Conservation (phyloP, 2,888 invertebrate genomes). For the Tenthredo notha region DNA sequence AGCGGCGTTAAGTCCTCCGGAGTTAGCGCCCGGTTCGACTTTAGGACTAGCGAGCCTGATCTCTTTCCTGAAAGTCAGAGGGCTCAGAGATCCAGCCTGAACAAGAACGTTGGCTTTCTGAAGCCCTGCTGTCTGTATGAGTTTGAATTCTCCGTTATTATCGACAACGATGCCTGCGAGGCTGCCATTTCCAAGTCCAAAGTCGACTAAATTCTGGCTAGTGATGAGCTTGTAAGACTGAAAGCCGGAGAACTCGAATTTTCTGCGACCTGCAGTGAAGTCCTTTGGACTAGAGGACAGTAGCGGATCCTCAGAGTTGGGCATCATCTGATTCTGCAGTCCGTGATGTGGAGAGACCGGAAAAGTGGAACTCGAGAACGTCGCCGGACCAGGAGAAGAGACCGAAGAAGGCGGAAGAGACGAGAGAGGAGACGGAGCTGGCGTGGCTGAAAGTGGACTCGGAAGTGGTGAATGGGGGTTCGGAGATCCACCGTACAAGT, state of each 20-base stretch:
- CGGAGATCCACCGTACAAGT: conserved; percentile 79
- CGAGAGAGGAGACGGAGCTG: conserved; percentile 80
- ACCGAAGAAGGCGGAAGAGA: conserved; percentile 77
- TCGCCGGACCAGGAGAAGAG: conserved; percentile 73
- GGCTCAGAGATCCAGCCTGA: conserved; percentile 72
- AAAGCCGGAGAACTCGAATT: conserved; percentile 81
- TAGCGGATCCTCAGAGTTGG: conserved; percentile 92
- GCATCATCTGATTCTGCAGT: conserved; percentile 91
- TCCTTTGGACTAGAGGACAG: conserved; percentile 92
- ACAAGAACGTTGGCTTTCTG: conserved; percentile 76
- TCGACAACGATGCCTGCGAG: conserved; percentile 83
- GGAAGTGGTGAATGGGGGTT: conserved; percentile 81
- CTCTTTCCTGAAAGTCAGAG: conserved; percentile 74
- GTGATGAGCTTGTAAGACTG: conserved; percentile 81
- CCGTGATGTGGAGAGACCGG: conserved; percentile 78
- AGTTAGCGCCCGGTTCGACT: conserved; percentile 66
- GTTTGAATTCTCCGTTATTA: conserved; percentile 82
- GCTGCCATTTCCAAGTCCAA: conserved; percentile 79
- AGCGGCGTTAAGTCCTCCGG: conserved; percentile 63
- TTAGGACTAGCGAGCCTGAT: conserved; percentile 72
- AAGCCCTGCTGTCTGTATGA: conserved; percentile 81
- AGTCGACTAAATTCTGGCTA: conserved; percentile 80
- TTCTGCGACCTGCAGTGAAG: conserved; percentile 80
- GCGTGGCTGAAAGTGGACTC: conserved; percentile 83
- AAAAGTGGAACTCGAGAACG: conserved; percentile 74